Evolutionary conservation across 2,888 invertebrate genomes (phyloP).

Genomic region (Dichetophora obliterata): DNA sequence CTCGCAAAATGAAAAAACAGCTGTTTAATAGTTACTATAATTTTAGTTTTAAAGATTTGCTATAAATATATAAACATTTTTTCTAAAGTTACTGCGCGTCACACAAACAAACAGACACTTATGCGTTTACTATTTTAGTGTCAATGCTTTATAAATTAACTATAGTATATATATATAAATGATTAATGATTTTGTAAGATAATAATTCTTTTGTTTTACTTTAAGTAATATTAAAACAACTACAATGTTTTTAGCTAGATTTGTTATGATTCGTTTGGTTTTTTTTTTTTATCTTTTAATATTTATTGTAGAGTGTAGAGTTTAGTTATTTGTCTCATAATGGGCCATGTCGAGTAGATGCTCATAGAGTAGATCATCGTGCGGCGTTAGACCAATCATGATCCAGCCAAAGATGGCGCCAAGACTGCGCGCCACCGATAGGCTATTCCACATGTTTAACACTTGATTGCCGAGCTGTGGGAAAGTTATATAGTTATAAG

Average conservation of each 20-base stretch:
- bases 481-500: background rate
- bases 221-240: background rate
- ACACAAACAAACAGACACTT: too few species aligned
- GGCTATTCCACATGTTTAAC: constrained; percentile 71
- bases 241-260: background rate
- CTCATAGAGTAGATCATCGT: constrained; percentile 71
- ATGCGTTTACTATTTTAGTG: background rate
- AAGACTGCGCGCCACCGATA: constrained; percentile 72
- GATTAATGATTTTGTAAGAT: background rate
- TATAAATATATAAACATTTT: constrained; percentile 17
- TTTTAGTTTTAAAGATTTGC: background rate
- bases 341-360: constrained; percentile 70
- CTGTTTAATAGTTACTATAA: background rate
- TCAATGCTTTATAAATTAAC: background rate
- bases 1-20: too few species aligned
- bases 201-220: background rate
- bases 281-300: background rate
- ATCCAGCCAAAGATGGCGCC: constrained; percentile 73
- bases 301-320: background rate
- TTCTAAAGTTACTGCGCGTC: background rate
- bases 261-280: background rate
- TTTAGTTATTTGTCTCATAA: constrained; percentile 70
- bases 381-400: constrained; percentile 71
- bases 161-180: constrained; percentile 6
- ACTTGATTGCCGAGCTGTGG: constrained; percentile 69